Percentiles rank a stretch among this genome's conserved stretches.
These are phyloP conservation scores for Mystacornis crossleyi DNA, from an alignment of 2,113 vertebrate genomes.

Conservation along the genomic window DNA sequence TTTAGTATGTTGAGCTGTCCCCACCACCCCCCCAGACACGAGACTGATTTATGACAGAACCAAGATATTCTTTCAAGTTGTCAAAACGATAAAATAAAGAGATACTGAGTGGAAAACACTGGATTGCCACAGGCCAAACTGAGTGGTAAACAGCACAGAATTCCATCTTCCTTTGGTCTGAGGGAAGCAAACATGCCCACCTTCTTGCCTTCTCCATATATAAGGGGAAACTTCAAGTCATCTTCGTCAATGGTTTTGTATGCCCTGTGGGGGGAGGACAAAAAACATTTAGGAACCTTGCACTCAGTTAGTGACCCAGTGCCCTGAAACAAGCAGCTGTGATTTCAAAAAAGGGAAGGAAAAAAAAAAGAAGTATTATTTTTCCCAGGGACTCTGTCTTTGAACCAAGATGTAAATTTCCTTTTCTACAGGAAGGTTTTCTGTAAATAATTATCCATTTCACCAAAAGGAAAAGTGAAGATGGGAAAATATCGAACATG, in stretches of 20 bases:
- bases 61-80: constrained; percentile 47
- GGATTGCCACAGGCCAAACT: background rate
- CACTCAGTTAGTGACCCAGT: constrained; percentile 57
- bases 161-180: background rate
- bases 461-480: background rate
- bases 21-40: background rate
- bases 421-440: background rate
- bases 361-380: background rate
- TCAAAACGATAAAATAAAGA: constrained; percentile 49
- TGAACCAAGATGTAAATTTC: background rate
- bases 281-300: constrained; percentile 60
- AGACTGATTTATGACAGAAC: constrained; percentile 38
- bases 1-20: background rate
- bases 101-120: constrained; percentile 1
- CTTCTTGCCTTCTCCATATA: constrained; percentile 91
- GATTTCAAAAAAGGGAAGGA: background rate
- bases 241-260: constrained; percentile 91
- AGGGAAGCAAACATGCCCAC: constrained; percentile 57
- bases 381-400: background rate
- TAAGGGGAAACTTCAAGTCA: constrained; percentile 86
- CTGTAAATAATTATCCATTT: background rate
- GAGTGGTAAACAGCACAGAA: background rate
- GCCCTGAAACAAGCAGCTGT: constrained; percentile 12
- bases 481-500: background rate
- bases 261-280: constrained; percentile 77